A percentile compares a stretch with the other conserved stretches of the same genome.
phyloP scores from a whole-genome alignment of 2,888 invertebrate genomes.

The Siphlonurus alternatus region DNA sequence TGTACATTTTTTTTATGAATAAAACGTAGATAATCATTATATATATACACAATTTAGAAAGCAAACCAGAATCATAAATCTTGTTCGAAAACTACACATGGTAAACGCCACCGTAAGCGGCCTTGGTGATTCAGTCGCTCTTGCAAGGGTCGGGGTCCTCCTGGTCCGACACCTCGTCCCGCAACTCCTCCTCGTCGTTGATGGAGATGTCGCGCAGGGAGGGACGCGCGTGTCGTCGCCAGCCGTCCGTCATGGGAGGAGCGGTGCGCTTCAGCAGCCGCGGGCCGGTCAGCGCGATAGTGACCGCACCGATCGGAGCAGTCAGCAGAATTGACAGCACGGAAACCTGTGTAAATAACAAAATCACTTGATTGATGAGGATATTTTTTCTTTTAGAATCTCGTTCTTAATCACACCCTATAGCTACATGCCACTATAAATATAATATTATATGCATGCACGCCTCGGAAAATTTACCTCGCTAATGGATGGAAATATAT shows the following conservation, averaged over 20 bases:
- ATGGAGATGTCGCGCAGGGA: slow-evolving; percentile 76
- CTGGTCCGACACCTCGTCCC: slow-evolving; percentile 33
- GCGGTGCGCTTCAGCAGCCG: slow-evolving; percentile 39
- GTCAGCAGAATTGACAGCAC: slow-evolving; percentile 71
- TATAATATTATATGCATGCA: neutral
- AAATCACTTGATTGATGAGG: neutral
- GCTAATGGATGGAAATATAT: too few species aligned
- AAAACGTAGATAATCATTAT: too few species aligned
- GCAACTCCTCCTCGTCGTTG: slow-evolving; percentile 58
- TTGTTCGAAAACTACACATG: too few species aligned
- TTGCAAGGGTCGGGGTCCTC: slow-evolving; percentile 7
- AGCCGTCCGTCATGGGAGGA: slow-evolving; percentile 31
- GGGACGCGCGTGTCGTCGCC: slow-evolving; percentile 64
- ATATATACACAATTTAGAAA: too few species aligned
- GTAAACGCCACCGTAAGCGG: too few species aligned
- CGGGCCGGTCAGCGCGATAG: slow-evolving; percentile 64
- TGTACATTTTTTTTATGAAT: too few species aligned
- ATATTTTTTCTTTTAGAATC: too few species aligned
- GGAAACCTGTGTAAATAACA: slow-evolving; percentile 29
- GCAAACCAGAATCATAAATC: too few species aligned
- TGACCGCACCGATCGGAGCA: slow-evolving; percentile 56
- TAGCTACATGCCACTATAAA: slow-evolving; percentile 7
- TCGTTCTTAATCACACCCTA: too few species aligned
- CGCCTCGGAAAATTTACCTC: too few species aligned
- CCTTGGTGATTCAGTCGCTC: too few species aligned